Evolutionary conservation across 1,140 invertebrate species (phyloP).

Genomic region (Drosophila ogumai): DNA sequence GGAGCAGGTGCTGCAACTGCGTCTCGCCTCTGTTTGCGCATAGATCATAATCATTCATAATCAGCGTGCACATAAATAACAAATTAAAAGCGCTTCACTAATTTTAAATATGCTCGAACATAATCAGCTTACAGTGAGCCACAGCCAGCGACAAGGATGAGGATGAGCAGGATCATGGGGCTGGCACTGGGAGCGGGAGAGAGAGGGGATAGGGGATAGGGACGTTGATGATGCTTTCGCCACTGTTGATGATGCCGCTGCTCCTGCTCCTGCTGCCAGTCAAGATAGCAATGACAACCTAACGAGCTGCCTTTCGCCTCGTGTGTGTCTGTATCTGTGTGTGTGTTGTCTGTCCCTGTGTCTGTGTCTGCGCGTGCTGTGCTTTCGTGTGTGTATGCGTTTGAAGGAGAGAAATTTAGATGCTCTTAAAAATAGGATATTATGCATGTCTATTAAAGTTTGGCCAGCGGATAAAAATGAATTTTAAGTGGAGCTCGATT

Average conservation of each 20-base stretch:
- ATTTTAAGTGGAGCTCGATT: no score
- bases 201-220: no score
- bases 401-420: conserved; percentile 54
- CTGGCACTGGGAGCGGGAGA: not conserved
- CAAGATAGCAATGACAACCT: conserved; percentile 80
- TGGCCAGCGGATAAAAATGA: not conserved
- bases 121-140: conserved; percentile 74
- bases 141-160: conserved; percentile 27
- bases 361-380: conserved; percentile 38
- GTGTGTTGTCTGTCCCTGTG: conserved; percentile 39
- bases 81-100: conserved; percentile 84
- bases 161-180: conserved; percentile 22
- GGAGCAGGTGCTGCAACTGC: conserved; percentile 34
- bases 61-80: conserved; percentile 83
- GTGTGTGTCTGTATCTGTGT: conserved; percentile 6
- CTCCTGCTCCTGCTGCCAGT: conserved; percentile 60
- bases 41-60: conserved; percentile 84
- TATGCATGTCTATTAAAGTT: not conserved
- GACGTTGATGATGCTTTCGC: conserved; percentile 44
- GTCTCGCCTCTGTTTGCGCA: conserved; percentile 70
- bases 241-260: conserved; percentile 47
- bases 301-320: conserved; percentile 64
- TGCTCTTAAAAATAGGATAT: conserved; percentile 35
- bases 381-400: conserved; percentile 13
- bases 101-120: conserved; percentile 84